phyloP scores from a whole-genome alignment of 1,140 invertebrate genomes.

The Rhysida immarginata region DNA sequence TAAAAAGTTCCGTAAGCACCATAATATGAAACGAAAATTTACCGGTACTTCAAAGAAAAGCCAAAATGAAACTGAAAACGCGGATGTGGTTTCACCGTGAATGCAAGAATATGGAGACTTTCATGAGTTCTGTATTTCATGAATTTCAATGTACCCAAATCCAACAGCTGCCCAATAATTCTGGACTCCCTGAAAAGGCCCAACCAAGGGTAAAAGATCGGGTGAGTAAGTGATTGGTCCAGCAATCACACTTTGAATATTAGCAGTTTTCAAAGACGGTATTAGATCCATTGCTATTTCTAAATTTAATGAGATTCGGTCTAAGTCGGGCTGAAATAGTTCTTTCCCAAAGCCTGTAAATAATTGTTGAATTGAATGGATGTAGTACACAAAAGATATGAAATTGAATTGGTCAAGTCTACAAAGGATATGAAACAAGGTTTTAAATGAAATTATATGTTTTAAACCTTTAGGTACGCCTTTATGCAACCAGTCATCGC shows the following conservation, averaged over 20 bases:
- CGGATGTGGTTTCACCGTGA: no score
- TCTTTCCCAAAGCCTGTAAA: constrained; percentile 32
- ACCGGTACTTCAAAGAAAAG: no score
- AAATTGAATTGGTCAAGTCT: no score
- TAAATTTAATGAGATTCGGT: constrained; percentile 24
- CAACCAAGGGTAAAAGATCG: constrained; percentile 27
- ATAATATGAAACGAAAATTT: no score
- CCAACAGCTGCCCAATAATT: constrained; percentile 33
- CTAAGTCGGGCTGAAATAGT: constrained; percentile 28
- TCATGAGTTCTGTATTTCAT: no score
- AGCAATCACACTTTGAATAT: constrained; percentile 26
- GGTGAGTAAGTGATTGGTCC: constrained; percentile 32
- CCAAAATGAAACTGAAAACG: no score
- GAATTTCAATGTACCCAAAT: constrained; percentile 28
- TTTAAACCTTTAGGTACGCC: constrained; percentile 29
- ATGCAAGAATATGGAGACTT: no score
- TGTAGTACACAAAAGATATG: no score
- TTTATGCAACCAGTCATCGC: constrained; percentile 29
- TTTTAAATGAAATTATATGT: no score
- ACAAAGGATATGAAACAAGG: no score
- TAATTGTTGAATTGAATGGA: no score
- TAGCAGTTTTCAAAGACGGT: constrained; percentile 22
- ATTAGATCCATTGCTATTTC: constrained; percentile 28
- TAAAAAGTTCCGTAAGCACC: no score
- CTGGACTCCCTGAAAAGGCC: constrained; percentile 23